These are phyloP conservation scores for Rana temporaria DNA, from an alignment of 2,113 vertebrate species.

Conservation along the genomic window DNA sequence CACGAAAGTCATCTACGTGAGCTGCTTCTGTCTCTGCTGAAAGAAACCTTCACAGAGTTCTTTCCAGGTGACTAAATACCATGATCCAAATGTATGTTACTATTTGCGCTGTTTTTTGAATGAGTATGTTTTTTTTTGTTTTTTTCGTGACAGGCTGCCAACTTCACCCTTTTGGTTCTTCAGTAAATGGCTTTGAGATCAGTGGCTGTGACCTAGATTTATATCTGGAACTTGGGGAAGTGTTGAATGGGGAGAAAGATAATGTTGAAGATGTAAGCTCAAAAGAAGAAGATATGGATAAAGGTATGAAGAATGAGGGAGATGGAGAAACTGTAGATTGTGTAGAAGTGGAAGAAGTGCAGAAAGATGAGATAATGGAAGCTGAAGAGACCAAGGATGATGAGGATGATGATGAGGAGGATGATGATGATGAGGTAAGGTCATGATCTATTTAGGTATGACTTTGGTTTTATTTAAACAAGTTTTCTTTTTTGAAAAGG, in stretches of 20 bases:
- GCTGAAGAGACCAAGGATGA: not conserved
- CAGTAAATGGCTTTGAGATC: conserved; percentile 85
- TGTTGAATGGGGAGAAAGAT: not conserved
- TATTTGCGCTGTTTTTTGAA: not conserved
- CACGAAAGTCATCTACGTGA: conserved; percentile 77
- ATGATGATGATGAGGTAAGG: conserved; percentile 17
- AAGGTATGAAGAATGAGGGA: not conserved
- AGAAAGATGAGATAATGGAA: not conserved
- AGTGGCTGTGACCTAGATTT: conserved; percentile 91
- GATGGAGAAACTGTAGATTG: not conserved
- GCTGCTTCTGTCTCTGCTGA: conserved; percentile 83
- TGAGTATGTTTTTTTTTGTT: not conserved
- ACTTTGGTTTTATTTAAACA: too few relatives aligned
- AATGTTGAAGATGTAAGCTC: not conserved
- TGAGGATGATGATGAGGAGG: too few relatives aligned
- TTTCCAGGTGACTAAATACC: conserved; percentile 78
- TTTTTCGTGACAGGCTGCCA: conserved; percentile 75
- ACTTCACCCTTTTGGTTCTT: conserved; percentile 87
- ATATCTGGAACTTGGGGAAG: conserved; percentile 83
- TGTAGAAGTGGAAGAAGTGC: not conserved
- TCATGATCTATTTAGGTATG: not conserved
- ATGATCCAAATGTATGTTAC: too few relatives aligned
- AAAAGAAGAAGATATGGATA: not conserved
- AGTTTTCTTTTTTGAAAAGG: too few relatives aligned
- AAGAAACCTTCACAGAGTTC: conserved; percentile 89